Conservation (phyloP, 2,113 vertebrate genomes). For the Dipodomys spectabilis region DNA sequence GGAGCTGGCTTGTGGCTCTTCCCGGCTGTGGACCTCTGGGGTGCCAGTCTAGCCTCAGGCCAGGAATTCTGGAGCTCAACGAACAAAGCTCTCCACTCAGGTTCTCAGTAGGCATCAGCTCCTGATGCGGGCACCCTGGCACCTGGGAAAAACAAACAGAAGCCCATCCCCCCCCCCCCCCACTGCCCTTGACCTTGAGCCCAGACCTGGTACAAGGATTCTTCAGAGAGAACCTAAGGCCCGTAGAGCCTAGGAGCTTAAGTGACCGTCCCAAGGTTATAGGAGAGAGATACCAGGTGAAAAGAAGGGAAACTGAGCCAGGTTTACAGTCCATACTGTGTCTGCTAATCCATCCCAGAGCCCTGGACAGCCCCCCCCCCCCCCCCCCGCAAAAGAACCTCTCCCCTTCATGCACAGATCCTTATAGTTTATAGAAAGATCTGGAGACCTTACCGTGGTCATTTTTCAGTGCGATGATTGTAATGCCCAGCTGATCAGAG, state of each 20-base stretch:
- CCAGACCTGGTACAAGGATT: neutral
- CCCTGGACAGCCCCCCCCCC: no score
- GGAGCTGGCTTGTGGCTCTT: conserved; percentile 73
- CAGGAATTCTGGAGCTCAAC: neutral
- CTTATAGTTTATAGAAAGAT: neutral
- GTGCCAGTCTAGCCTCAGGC: conserved; percentile 56
- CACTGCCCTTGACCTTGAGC: neutral
- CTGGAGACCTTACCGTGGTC: neutral
- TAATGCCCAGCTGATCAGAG: neutral
- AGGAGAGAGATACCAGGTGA: no score
- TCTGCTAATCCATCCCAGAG: no score
- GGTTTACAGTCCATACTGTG: no score
- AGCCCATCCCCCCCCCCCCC: neutral
- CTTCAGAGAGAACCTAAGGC: neutral
- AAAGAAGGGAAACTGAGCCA: no score
- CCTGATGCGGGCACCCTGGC: conserved; percentile 26
- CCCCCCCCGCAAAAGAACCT: no score
- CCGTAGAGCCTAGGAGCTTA: neutral
- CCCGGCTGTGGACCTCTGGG: conserved; percentile 16
- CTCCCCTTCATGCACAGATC: neutral
- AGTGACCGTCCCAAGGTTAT: no score
- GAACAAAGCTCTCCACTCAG: conserved; percentile 5
- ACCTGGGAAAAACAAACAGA: neutral
- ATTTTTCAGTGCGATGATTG: neutral
- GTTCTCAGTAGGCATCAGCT: neutral